Evolutionary conservation across 2,888 invertebrate species (phyloP), one percentile per base, ranked within the genome.

Genomic region (Zygogramma bicolorata): DNA sequence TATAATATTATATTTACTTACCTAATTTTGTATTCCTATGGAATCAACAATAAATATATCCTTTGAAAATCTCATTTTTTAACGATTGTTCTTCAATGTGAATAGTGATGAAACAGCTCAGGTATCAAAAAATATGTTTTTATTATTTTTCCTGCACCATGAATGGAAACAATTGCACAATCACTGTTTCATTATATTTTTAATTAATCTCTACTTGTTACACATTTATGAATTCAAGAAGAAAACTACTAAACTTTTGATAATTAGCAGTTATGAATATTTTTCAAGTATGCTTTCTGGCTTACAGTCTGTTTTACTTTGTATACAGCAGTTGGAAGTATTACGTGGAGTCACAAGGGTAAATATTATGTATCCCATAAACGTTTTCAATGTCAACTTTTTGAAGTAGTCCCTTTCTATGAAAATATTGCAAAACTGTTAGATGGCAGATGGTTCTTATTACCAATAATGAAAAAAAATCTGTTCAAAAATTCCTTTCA

Each of bases 341-440:
- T 88, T 89, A 85, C 89, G 88, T 85, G 89, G 88, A 88, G 88
- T 88, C 86, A 89, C 88, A 86, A 87, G 89, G 90, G 90, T 90
- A 90, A 89, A 88, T 89, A 89, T 88, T 83, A 70, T 81, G 77
- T 78, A 77, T 79, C 75, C 81, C 77, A 79, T 74, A 81, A 77
- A 79, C 78, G 79, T 78, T 80, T 71, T 82, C 79, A 83, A 81
- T 84, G 83, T 83, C 80, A 65, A 65, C 73, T 75, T 65, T 76
- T 76, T 61, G 38, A 75, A 70, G 75, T 72, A 72, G 70, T 65
- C 71, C 69, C 71, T 71, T 70, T 71, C 70, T 59, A 18, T 65
- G 31, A 58, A 29, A 67, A 46, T 7, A 18, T 18, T 46, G 8
- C 6, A 46, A 46, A 46, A 34, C 34, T 34, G 34, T 3, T 34